Conservation (phyloP, 2,797 vertebrate species). For the Coregonus sp. region DNA sequence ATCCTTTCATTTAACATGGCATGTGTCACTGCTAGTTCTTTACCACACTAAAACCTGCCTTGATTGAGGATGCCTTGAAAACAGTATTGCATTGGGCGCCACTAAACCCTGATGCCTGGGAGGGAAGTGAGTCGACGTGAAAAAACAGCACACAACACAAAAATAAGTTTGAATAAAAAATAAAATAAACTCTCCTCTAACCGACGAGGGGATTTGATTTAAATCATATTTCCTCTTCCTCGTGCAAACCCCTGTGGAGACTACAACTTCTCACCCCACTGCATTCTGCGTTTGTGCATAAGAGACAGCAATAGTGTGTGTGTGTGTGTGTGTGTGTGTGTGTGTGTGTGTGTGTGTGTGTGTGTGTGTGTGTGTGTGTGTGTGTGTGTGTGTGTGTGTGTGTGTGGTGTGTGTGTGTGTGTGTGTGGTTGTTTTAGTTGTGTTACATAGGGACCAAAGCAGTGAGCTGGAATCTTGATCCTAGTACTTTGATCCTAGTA, state of each 20-base stretch:
- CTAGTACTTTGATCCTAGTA: neutral
- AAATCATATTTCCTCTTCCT: conserved; percentile 58
- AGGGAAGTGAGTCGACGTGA: conserved; percentile 30
- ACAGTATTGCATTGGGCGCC: neutral
- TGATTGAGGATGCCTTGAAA: conserved; percentile 10
- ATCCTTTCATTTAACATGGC: neutral
- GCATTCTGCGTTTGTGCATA: conserved; percentile 35
- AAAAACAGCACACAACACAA: conserved; percentile 38
- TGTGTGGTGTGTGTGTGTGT: too few species aligned
- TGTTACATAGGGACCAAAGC: too few species aligned
- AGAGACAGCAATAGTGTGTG: neutral
- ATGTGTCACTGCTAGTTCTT: conserved; percentile 1
- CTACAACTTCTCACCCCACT: conserved; percentile 58
- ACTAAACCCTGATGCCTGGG: neutral
- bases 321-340: neutral
- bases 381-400: neutral
- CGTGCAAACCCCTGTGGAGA: conserved; percentile 46
- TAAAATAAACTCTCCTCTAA: conserved; percentile 31
- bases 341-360: too few species aligned
- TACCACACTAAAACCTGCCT: neutral
- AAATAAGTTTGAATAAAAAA: conserved; percentile 34
- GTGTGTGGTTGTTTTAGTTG: conserved; percentile 12
- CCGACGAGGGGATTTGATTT: conserved; percentile 59
- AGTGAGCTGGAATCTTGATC: neutral
- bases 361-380: too few species aligned